These are phyloP conservation scores for Marronus borbonicus DNA, from an alignment of 2,888 invertebrate genomes.

Conservation along the genomic window DNA sequence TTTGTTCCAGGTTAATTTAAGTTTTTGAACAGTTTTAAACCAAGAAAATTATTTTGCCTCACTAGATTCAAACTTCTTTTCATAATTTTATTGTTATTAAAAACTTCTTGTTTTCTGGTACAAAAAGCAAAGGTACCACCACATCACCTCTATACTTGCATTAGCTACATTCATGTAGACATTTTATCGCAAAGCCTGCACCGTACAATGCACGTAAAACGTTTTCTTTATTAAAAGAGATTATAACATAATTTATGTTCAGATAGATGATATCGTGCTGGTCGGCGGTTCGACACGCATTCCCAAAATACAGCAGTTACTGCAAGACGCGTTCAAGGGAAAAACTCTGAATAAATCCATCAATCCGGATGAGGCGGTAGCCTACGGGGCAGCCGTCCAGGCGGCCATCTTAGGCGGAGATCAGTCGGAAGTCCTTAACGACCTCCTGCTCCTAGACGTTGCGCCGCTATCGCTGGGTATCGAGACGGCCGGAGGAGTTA, in stretches of 20 bases:
- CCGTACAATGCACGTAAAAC: no score
- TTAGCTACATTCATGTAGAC: no score
- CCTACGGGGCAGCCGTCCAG: conserved; percentile 79
- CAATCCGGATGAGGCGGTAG: conserved; percentile 82
- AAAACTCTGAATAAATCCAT: conserved; percentile 80
- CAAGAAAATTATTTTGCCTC: no score
- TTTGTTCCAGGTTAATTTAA: no score
- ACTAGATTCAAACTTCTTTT: no score
- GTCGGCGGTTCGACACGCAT: conserved; percentile 81
- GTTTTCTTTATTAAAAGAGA: no score
- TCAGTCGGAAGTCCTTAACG: conserved; percentile 74
- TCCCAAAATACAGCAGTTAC: conserved; percentile 77
- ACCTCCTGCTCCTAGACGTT: conserved; percentile 78
- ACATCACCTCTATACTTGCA: no score
- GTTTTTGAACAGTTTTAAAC: no score
- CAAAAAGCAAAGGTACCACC: no score
- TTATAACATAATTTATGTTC: conserved; percentile 43
- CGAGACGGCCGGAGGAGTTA: conserved; percentile 82
- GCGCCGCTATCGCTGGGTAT: conserved; percentile 79
- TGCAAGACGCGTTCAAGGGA: conserved; percentile 73
- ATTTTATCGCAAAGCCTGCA: no score
- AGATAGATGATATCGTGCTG: conserved; percentile 74
- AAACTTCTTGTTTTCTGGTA: no score
- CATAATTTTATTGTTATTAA: no score
- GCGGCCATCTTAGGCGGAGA: conserved; percentile 76